These are phyloP conservation scores for Achatina immaculata DNA, from an alignment of 1,140 invertebrate genomes.

Conservation along the genomic window DNA sequence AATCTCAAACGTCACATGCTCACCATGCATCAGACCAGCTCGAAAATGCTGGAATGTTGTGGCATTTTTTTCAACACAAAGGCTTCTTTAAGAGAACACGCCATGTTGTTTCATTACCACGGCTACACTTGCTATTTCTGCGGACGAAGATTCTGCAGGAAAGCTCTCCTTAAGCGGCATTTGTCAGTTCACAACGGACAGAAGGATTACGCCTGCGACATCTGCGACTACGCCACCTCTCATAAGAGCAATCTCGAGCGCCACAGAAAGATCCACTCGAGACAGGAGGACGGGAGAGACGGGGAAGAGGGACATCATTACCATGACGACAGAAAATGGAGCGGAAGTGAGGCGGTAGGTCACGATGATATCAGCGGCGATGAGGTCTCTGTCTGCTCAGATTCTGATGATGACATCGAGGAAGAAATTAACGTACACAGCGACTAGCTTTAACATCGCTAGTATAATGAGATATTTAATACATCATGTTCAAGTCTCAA, in stretches of 20 bases:
- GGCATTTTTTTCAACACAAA: conserved; percentile 70
- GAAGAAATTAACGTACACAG: conserved; percentile 48
- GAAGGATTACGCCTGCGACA: conserved; percentile 70
- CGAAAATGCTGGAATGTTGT: conserved; percentile 70
- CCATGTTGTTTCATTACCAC: conserved; percentile 66
- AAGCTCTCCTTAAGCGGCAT: conserved; percentile 73
- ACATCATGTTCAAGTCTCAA: too few species aligned
- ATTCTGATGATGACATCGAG: conserved; percentile 34
- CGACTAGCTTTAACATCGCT: too few species aligned
- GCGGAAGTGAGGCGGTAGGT: conserved; percentile 5
- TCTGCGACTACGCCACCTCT: conserved; percentile 73
- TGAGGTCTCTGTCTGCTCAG: conserved; percentile 45
- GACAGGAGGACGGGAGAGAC: conserved; percentile 49
- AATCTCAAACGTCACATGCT: conserved; percentile 72
- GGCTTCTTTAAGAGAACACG: conserved; percentile 70
- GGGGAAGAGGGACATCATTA: conserved; percentile 25
- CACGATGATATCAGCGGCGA: conserved; percentile 35
- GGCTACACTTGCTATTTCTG: conserved; percentile 72
- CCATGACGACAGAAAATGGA: not conserved
- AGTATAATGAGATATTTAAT: too few species aligned
- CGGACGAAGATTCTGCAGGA: conserved; percentile 70
- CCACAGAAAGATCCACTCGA: conserved; percentile 66
- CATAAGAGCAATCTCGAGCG: conserved; percentile 74
- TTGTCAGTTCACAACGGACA: conserved; percentile 71
- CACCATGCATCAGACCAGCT: conserved; percentile 71